These are phyloP conservation scores for Acleris laterana DNA, from an alignment of 2,888 invertebrate genomes.

Conservation along the genomic window DNA sequence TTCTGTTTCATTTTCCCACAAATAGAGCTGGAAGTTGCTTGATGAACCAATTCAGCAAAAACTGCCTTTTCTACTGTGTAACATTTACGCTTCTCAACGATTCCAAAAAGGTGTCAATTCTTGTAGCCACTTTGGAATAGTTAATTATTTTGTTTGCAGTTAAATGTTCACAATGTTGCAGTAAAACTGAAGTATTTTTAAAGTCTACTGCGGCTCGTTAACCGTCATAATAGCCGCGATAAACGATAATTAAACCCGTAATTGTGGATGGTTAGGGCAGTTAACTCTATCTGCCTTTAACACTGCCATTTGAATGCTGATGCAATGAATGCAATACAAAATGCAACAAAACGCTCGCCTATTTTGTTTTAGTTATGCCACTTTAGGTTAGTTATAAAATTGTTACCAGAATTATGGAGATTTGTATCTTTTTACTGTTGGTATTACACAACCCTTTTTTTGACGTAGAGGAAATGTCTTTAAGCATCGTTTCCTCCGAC, in stretches of 20 bases:
- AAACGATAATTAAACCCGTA: slow-evolving; percentile 31
- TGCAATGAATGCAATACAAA: slow-evolving; percentile 1
- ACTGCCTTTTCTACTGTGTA: background rate
- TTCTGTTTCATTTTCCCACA: background rate
- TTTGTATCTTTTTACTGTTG: no score
- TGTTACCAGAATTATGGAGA: background rate
- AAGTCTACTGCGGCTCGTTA: slow-evolving; percentile 23
- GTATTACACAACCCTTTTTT: no score
- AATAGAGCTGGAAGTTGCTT: background rate
- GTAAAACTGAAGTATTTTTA: slow-evolving; percentile 13
- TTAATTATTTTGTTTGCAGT: background rate
- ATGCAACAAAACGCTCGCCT: background rate
- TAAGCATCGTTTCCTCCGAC: no score
- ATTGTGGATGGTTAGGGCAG: slow-evolving; percentile 23
- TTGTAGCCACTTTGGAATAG: background rate
- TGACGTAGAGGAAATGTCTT: no score
- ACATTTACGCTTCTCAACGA: background rate
- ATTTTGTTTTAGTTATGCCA: background rate
- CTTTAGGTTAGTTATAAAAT: background rate
- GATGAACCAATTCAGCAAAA: background rate
- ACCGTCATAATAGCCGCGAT: slow-evolving; percentile 21
- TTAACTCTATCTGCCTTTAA: slow-evolving; percentile 29
- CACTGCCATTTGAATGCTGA: slow-evolving; percentile 20
- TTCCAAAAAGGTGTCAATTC: slow-evolving; percentile 5
- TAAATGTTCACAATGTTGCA: slow-evolving; percentile 1